Percentiles rank a stretch among this genome's conserved stretches.
These are phyloP conservation scores for Trisateles emortualis DNA, from an alignment of 2,888 invertebrate species.

Conservation along the genomic window DNA sequence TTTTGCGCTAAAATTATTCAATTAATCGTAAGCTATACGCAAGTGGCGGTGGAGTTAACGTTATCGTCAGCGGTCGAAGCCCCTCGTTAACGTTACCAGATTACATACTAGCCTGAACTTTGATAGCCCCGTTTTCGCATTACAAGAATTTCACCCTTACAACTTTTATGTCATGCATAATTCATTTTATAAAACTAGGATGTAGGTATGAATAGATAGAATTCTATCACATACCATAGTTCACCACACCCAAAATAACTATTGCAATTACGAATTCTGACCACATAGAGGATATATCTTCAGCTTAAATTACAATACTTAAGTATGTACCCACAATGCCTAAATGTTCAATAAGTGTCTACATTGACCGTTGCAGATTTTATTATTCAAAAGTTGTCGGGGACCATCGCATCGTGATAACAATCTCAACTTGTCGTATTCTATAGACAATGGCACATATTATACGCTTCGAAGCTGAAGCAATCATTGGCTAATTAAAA, in stretches of 20 bases:
- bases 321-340: conserved; percentile 23
- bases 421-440: conserved; percentile 69
- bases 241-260: conserved; percentile 20
- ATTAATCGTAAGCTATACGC: conserved; percentile 48
- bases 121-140: conserved; percentile 72
- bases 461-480: conserved; percentile 67
- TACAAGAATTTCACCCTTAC: conserved; percentile 56
- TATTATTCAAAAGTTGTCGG: conserved; percentile 70
- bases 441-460: conserved; percentile 67
- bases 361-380: conserved; percentile 60
- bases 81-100: conserved; percentile 73
- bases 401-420: conserved; percentile 66
- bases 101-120: conserved; percentile 73
- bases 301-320: conserved; percentile 35
- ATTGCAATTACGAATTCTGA: conserved; percentile 23
- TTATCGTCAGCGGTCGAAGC: conserved; percentile 79
- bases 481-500: conserved; percentile 84
- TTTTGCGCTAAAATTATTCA: conserved; percentile 53
- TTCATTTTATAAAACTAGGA: not conserved
- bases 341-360: conserved; percentile 29
- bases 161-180: conserved; percentile 30
- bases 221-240: conserved; percentile 4
- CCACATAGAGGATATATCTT: conserved; percentile 26
- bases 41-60: conserved; percentile 58
- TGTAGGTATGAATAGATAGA: not conserved